phyloP scores from a whole-genome alignment of 2,888 invertebrate genomes.

The Leptogaster cylindrica region DNA sequence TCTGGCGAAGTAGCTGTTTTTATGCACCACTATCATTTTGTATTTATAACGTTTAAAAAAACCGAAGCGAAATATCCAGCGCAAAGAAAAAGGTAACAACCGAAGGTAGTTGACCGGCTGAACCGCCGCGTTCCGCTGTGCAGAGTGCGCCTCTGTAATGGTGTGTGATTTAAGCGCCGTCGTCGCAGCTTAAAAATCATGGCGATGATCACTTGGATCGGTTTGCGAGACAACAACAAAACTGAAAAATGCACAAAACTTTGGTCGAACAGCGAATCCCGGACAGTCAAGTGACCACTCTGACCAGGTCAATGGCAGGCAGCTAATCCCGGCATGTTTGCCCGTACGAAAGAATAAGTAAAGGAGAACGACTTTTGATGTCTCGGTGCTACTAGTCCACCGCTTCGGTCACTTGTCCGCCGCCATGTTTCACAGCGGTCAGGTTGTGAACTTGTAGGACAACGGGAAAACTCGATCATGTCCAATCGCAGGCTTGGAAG shows the following conservation, averaged over 20 bases:
- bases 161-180: not conserved
- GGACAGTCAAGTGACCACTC: not conserved
- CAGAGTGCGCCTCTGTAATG: not conserved
- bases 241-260: too few species aligned
- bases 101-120: constrained; percentile 43
- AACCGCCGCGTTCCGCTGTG: constrained; percentile 41
- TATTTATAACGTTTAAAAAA: constrained; percentile 3
- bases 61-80: constrained; percentile 6
- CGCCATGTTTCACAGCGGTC: too few species aligned
- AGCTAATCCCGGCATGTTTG: not conserved
- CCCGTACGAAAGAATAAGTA: constrained; percentile 7
- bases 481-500: too few species aligned
- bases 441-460: too few species aligned
- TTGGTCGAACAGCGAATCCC: not conserved
- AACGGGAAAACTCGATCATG: too few species aligned
- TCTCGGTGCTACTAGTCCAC: not conserved
- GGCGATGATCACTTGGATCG: constrained; percentile 5
- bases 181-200: not conserved
- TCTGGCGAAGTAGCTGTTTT: constrained; percentile 12
- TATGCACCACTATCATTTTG: constrained; percentile 19
- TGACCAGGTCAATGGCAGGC: constrained; percentile 18
- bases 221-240: too few species aligned
- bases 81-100: constrained; percentile 22
- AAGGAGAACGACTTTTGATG: constrained; percentile 9
- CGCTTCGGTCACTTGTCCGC: too few species aligned